phyloP scores from a whole-genome alignment of 1,140 invertebrate genomes.

The Heliothis subflexa region DNA sequence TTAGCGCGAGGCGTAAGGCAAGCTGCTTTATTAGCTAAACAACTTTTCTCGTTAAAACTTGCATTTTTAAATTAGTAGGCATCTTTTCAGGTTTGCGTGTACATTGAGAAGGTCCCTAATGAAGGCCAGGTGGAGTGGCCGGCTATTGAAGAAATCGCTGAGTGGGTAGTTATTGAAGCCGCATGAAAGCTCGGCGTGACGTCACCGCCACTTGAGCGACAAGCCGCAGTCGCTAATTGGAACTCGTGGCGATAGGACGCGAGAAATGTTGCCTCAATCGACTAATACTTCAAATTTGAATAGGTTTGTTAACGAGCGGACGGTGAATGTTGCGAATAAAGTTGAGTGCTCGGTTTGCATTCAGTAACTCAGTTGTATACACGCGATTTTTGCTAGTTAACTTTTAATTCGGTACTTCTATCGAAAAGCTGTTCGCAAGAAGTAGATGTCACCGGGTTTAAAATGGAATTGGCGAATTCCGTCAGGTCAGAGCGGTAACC shows the following conservation, averaged over 20 bases:
- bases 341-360: conserved; percentile 75
- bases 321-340: conserved; percentile 80
- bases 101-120: conserved; percentile 83
- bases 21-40: conserved; percentile 78
- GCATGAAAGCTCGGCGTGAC: conserved; percentile 83
- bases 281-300: conserved; percentile 85
- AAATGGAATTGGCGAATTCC: conserved; percentile 73
- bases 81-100: conserved; percentile 78
- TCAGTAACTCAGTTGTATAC: conserved; percentile 70
- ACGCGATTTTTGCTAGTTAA: conserved; percentile 54
- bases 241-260: conserved; percentile 83
- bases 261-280: conserved; percentile 84
- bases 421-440: conserved; percentile 39
- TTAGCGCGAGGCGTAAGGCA: conserved; percentile 45
- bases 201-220: conserved; percentile 82
- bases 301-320: conserved; percentile 84
- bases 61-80: conserved; percentile 78
- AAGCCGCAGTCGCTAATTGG: conserved; percentile 84
- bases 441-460: conserved; percentile 42
- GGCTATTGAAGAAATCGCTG: conserved; percentile 81
- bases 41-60: conserved; percentile 82
- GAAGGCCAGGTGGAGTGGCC: conserved; percentile 83
- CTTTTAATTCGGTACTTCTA: conserved; percentile 56
- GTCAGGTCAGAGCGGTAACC: conserved; percentile 64
- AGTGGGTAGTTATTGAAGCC: conserved; percentile 85